These are phyloP conservation scores for Chaetoderma sp. DNA, from an alignment of 2,888 invertebrate species.

Conservation along the genomic window DNA sequence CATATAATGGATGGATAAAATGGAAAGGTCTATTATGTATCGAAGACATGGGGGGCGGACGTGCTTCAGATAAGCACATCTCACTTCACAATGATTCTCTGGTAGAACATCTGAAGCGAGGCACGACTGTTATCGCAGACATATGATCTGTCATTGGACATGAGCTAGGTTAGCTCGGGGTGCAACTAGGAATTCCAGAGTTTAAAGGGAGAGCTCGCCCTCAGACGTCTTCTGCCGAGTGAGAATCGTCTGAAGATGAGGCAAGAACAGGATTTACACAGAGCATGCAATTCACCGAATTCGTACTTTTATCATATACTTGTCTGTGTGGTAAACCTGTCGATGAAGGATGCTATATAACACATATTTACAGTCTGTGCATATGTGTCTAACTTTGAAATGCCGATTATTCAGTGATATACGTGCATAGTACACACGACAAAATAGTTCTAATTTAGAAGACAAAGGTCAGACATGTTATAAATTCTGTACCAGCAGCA, in stretches of 20 bases:
- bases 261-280: constrained; percentile 22
- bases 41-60: no score
- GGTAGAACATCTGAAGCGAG: constrained; percentile 8
- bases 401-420: constrained; percentile 18
- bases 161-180: neutral
- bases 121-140: constrained; percentile 27
- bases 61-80: constrained; percentile 31
- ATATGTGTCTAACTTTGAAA: constrained; percentile 28
- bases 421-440: no score
- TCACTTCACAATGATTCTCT: constrained; percentile 20
- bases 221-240: neutral
- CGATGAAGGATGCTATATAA: constrained; percentile 25
- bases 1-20: no score
- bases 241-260: neutral
- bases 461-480: no score
- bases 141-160: constrained; percentile 6
- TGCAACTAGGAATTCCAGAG: neutral
- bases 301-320: neutral
- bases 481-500: no score
- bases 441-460: no score
- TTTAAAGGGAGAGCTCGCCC: neutral
- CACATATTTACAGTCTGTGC: constrained; percentile 32
- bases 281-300: constrained; percentile 27
- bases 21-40: no score
- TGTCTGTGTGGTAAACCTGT: constrained; percentile 16